These are phyloP conservation scores for Microtus agrestis DNA, from an alignment of 2,797 vertebrate species.

Conservation along the genomic window DNA sequence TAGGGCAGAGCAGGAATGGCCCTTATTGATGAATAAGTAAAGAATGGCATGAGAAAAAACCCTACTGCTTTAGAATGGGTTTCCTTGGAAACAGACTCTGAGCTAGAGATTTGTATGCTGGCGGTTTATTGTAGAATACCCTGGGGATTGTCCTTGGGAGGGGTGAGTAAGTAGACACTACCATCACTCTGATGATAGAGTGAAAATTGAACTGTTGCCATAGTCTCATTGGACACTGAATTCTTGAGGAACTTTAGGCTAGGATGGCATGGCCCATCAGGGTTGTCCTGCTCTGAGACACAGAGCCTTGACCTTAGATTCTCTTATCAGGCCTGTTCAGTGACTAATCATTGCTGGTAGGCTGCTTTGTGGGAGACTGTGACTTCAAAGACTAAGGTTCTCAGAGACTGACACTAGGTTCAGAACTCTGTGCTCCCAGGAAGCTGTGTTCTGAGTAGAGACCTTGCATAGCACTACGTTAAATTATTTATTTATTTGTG, in stretches of 20 bases:
- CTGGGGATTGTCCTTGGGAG: neutral
- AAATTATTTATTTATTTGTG: neutral
- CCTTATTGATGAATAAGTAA: constrained; percentile 33
- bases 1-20: neutral
- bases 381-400: neutral
- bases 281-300: neutral
- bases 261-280: neutral
- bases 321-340: neutral
- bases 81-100: constrained; percentile 33
- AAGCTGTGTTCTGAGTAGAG: neutral
- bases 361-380: neutral
- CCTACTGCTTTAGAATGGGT: neutral
- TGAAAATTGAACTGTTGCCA: neutral
- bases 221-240: neutral
- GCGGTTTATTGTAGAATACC: neutral
- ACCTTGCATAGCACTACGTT: neutral
- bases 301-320: neutral
- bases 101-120: constrained; percentile 12
- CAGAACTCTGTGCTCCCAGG: neutral
- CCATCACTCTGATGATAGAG: too few species aligned
- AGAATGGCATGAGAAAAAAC: neutral
- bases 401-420: neutral
- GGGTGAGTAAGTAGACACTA: neutral
- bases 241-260: neutral
- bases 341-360: neutral